Percentiles rank a stretch among this genome's conserved stretches.
Evolutionary conservation across 2,888 invertebrate genomes (phyloP).

Genomic region (Aleiodes testaceus): DNA sequence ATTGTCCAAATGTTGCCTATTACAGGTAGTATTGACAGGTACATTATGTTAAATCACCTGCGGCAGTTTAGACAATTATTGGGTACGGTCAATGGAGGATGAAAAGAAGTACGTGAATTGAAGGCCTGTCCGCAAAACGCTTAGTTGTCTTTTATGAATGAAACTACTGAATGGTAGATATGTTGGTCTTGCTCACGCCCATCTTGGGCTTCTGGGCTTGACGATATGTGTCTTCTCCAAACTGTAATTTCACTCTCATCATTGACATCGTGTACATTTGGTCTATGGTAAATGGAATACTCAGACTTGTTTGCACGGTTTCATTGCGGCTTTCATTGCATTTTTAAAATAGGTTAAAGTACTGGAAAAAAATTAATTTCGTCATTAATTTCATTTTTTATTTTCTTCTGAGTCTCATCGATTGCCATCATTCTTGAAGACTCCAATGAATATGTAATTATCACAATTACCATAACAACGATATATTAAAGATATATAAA

Average conservation of each 20-base stretch:
- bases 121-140: constrained; percentile 4
- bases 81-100: constrained; percentile 23
- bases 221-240: constrained; percentile 14
- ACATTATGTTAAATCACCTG: constrained; percentile 14
- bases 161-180: not conserved
- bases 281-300: not conserved
- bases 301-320: constrained; percentile 29
- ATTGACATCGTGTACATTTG: constrained; percentile 8
- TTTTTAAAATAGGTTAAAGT: not conserved
- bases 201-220: constrained; percentile 19
- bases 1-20: not conserved
- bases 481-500: not conserved
- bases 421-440: too few relatives aligned
- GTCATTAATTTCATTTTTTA: too few relatives aligned
- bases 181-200: constrained; percentile 10
- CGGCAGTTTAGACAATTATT: constrained; percentile 23
- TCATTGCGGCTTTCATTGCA: too few relatives aligned
- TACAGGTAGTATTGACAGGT: constrained; percentile 21
- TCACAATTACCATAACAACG: not conserved
- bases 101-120: not conserved
- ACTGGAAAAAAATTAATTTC: constrained; percentile 4
- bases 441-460: not conserved
- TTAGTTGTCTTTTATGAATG: constrained; percentile 23
- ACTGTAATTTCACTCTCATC: constrained; percentile 30
- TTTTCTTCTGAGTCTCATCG: too few relatives aligned